Evolutionary conservation across 2,113 vertebrate genomes (phyloP).

Genomic region (Bufo bufo): DNA sequence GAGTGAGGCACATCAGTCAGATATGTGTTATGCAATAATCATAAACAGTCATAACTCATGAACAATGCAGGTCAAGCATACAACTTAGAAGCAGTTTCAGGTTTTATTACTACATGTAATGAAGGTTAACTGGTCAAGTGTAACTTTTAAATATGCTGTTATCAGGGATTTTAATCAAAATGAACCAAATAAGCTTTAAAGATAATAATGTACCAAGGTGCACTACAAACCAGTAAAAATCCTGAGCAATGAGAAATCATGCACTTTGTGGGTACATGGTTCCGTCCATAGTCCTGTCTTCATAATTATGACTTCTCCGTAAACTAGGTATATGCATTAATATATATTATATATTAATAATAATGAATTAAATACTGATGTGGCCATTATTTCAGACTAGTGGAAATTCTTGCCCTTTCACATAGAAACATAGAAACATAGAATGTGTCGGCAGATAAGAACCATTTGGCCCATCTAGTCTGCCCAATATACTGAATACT

Average conservation of each 20-base stretch:
- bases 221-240: neutral
- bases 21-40: neutral
- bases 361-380: too few species aligned
- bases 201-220: neutral
- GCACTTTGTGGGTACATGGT: neutral
- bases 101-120: constrained; percentile 8
- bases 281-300: too few species aligned
- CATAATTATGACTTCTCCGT: too few species aligned
- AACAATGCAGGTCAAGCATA: constrained; percentile 7
- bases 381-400: too few species aligned
- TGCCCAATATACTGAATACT: too few species aligned
- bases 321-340: too few species aligned
- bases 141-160: neutral
- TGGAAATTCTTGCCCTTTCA: too few species aligned
- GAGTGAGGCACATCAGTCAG: neutral
- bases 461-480: too few species aligned
- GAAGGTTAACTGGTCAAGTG: neutral
- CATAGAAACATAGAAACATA: too few species aligned
- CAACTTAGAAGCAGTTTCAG: neutral
- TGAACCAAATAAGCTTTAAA: neutral
- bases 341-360: too few species aligned
- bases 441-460: too few species aligned
- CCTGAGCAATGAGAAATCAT: neutral
- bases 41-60: neutral
- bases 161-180: neutral